These are phyloP conservation scores for Theretra japonica DNA, from an alignment of 2,888 invertebrate genomes.

Conservation along the genomic window DNA sequence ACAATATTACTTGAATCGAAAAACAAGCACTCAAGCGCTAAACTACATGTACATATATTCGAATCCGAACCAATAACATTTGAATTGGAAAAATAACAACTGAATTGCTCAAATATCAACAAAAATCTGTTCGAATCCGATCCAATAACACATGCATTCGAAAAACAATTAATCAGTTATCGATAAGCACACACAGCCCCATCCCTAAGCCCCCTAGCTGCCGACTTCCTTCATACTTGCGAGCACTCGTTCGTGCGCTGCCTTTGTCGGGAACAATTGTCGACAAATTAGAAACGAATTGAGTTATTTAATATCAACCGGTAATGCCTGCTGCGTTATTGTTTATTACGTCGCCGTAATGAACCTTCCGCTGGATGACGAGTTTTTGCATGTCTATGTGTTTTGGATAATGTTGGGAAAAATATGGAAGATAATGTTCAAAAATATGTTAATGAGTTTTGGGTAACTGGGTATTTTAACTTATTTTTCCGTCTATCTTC, in stretches of 20 bases:
- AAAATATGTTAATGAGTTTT: too few species aligned
- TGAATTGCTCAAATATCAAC: too few species aligned
- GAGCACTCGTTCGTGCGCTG: slow-evolving; percentile 82
- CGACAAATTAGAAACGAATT: slow-evolving; percentile 85
- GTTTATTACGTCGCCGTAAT: slow-evolving; percentile 57
- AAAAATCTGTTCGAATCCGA: too few species aligned
- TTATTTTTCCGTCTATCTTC: too few species aligned
- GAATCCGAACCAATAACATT: too few species aligned
- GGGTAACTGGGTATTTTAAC: too few species aligned
- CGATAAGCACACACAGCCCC: slow-evolving; percentile 46
- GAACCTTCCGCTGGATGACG: slow-evolving; percentile 9
- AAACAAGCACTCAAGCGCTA: too few species aligned
- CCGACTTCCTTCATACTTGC: slow-evolving; percentile 84
- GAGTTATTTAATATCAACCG: slow-evolving; percentile 84
- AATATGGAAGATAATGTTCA: not conserved
- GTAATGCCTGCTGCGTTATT: slow-evolving; percentile 70
- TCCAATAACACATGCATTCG: too few species aligned
- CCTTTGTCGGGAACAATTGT: slow-evolving; percentile 85
- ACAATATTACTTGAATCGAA: too few species aligned
- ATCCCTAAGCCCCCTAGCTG: slow-evolving; percentile 70
- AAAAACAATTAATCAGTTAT: slow-evolving; percentile 35
- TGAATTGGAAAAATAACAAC: too few species aligned
- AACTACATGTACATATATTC: too few species aligned
- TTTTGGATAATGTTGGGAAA: not conserved
- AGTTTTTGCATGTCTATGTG: not conserved